These are phyloP conservation scores for Agapornis roseicollis DNA, from an alignment of 2,113 vertebrate species.

Conservation along the genomic window DNA sequence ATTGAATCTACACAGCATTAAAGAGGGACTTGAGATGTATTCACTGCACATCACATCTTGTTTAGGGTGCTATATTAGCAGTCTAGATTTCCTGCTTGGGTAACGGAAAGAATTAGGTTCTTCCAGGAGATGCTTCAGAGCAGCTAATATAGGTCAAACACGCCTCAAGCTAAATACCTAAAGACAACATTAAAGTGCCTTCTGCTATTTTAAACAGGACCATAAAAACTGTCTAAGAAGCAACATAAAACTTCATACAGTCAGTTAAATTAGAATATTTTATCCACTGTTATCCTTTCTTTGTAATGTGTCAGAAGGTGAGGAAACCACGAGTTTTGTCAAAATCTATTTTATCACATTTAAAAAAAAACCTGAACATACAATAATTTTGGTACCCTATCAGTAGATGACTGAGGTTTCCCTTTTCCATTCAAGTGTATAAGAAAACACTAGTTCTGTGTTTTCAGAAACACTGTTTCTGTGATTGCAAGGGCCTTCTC, in stretches of 20 bases:
- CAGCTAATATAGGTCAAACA: background rate
- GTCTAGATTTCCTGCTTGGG: background rate
- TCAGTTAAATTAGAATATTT: background rate
- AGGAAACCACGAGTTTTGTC: background rate
- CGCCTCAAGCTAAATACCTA: background rate
- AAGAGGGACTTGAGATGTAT: background rate
- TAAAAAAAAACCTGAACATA: background rate
- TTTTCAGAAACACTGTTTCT: background rate
- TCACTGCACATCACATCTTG: background rate
- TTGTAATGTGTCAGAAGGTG: background rate
- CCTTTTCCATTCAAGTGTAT: background rate
- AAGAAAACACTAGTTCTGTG: background rate
- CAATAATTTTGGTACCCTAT: background rate
- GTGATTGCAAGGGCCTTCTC: background rate
- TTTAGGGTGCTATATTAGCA: background rate
- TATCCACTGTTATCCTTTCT: background rate
- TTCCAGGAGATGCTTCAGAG: background rate
- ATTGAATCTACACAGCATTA: background rate
- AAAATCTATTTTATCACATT: background rate
- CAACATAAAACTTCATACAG: background rate
- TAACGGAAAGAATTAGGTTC: background rate
- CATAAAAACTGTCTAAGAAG: background rate
- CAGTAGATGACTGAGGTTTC: background rate
- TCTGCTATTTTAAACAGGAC: background rate
- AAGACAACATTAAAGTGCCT: background rate